phyloP scores from a whole-genome alignment of 2,113 vertebrate genomes.

The Blennius ocellaris region DNA sequence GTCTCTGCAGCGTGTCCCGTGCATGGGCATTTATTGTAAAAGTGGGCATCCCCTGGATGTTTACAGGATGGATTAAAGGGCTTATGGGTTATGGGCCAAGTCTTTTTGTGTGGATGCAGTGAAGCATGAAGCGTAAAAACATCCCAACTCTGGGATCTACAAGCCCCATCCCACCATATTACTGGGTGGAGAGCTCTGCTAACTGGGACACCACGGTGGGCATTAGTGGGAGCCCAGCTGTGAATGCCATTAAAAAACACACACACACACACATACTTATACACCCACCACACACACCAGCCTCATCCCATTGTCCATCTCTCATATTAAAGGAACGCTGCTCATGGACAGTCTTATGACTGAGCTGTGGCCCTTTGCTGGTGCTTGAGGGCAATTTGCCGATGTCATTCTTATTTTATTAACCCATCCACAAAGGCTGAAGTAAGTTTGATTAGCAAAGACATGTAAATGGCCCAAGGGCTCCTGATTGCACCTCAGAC shows the following conservation, averaged over 20 bases:
- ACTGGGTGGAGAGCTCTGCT: slow-evolving; percentile 38
- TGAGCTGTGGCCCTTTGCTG: slow-evolving; percentile 12
- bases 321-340: slow-evolving; percentile 2
- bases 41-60: slow-evolving; percentile 65
- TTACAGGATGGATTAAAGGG: slow-evolving; percentile 72
- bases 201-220: slow-evolving; percentile 63
- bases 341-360: neutral
- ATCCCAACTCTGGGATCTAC: slow-evolving; percentile 53
- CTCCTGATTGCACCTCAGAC: slow-evolving; percentile 1
- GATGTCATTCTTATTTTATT: slow-evolving; percentile 27
- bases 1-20: slow-evolving; percentile 15
- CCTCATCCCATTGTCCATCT: slow-evolving; percentile 7
- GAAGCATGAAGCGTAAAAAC: slow-evolving; percentile 75
- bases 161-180: slow-evolving; percentile 40
- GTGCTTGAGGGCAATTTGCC: slow-evolving; percentile 23
- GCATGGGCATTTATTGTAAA: slow-evolving; percentile 62
- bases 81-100: slow-evolving; percentile 71
- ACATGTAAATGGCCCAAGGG: slow-evolving; percentile 19
- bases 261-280: slow-evolving; percentile 23
- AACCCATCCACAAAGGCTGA: slow-evolving; percentile 10
- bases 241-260: slow-evolving; percentile 24
- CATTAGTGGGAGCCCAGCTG: slow-evolving; percentile 62
- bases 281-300: slow-evolving; percentile 23
- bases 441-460: slow-evolving; percentile 32
- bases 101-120: slow-evolving; percentile 76